phyloP scores from a whole-genome alignment of 1,140 invertebrate species.

The Drosophila trapezifrons region DNA sequence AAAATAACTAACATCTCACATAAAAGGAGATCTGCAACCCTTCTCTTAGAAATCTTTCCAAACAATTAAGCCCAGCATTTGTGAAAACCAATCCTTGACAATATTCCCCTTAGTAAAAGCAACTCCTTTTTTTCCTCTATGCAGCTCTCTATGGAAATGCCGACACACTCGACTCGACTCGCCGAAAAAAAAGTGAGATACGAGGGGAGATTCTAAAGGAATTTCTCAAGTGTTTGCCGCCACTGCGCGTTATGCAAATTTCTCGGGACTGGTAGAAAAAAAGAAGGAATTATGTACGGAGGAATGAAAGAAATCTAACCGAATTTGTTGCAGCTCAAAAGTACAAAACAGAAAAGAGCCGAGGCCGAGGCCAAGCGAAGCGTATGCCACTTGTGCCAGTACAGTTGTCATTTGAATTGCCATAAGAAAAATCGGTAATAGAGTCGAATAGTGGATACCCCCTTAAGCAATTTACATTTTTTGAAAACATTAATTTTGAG shows the following conservation, averaged over 20 bases:
- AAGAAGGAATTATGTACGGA: slow-evolving; percentile 21
- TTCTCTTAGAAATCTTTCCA: slow-evolving; percentile 54
- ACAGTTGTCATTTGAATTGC: slow-evolving; percentile 74
- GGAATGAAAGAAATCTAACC: slow-evolving; percentile 59
- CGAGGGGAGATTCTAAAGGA: slow-evolving; percentile 64
- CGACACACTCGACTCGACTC: slow-evolving; percentile 62
- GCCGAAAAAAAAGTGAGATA: slow-evolving; percentile 37
- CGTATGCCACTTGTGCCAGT: slow-evolving; percentile 63
- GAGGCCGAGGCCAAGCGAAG: slow-evolving; percentile 27
- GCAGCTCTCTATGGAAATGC: slow-evolving; percentile 54
- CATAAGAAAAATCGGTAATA: slow-evolving; percentile 8
- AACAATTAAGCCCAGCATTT: slow-evolving; percentile 64
- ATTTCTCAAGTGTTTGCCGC: slow-evolving; percentile 61
- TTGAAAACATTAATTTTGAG: background rate
- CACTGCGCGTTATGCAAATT: slow-evolving; percentile 71
- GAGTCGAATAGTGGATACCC: background rate
- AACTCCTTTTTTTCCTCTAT: slow-evolving; percentile 35
- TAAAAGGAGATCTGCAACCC: slow-evolving; percentile 22
- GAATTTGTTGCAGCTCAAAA: slow-evolving; percentile 60
- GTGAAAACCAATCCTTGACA: slow-evolving; percentile 58
- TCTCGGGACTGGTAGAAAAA: slow-evolving; percentile 31
- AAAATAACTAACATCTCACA: slow-evolving; percentile 39
- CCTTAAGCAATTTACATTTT: background rate
- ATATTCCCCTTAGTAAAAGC: slow-evolving; percentile 29
- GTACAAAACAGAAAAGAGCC: slow-evolving; percentile 46